Evolutionary conservation across 2,113 vertebrate species (phyloP).

Genomic region (Plotosus lineatus): DNA sequence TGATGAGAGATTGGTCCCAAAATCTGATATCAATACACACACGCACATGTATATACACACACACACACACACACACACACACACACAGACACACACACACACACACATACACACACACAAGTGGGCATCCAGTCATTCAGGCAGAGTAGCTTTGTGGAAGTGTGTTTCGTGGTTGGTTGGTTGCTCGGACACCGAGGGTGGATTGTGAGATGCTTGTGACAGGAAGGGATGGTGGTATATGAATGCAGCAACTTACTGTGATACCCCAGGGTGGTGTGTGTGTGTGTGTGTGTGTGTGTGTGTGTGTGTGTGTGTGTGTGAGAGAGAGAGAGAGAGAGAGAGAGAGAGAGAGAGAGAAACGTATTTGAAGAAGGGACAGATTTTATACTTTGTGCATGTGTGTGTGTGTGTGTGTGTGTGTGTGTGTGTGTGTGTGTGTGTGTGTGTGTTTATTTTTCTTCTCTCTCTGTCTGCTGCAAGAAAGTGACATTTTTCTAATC

Average conservation of each 20-base stretch:
- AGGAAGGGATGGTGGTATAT: constrained; percentile 36
- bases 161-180: constrained; percentile 43
- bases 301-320: constrained; percentile 22
- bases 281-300: constrained; percentile 42
- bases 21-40: constrained; percentile 38
- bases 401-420: constrained; percentile 25
- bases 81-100: constrained; percentile 9
- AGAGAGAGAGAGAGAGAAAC: neutral
- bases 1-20: constrained; percentile 37
- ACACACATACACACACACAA: neutral
- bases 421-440: constrained; percentile 35
- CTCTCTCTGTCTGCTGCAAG: constrained; percentile 42
- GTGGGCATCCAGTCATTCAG: neutral
- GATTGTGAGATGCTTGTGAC: constrained; percentile 47
- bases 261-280: constrained; percentile 33
- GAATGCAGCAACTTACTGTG: constrained; percentile 27
- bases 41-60: constrained; percentile 2
- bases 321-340: neutral
- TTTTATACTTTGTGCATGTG: constrained; percentile 31
- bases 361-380: neutral
- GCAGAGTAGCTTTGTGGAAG: constrained; percentile 33
- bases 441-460: constrained; percentile 1
- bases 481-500: constrained; percentile 65
- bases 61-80: neutral
- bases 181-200: constrained; percentile 36